Base-by-base conservation (phyloP, 2,797 vertebrate species). In the Centropyge bicolor region DNA sequence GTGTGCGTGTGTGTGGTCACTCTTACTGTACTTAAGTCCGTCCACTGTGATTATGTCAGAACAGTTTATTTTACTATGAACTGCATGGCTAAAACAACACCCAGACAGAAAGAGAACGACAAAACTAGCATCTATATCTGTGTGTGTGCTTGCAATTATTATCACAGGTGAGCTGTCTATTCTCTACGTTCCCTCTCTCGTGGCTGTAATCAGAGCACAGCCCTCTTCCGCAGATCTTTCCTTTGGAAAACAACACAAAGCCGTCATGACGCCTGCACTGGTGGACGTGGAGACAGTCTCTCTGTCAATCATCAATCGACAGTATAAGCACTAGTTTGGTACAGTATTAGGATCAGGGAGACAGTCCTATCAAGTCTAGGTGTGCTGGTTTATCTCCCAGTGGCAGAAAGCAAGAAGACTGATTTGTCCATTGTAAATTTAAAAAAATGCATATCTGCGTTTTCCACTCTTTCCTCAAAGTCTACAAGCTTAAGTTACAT, bases 161-260 rank as follows among this genome's bases (percentile, higher is more conserved):
- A 70, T 86, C 57, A 49, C 22, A 83, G 55, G 48, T 66, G 68
- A 71, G 13, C 40, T 43, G 55, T 69, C 51, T 69, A 67, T 35
- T 81, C 41, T 71, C 55, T 2, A 56, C 38, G 54, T 41, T 81
- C 40, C 67, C 59, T 59, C 54, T 73, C 27, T 80, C 60, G 86
- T 35, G 74, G 61, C 86, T 67, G 76, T 86, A 89, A 89, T 91
- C 84, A 22, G 78, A 57, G 80, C 43, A 61, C 67, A 69, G 78
- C 81, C 69, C 66, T 85, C 67, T 88, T 93, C 74, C 86, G 87
- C 82, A 76, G 56, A 72, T 69, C 69, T 78, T 81, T 80, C 66
- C 84, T 82, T 73, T 70, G 64, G 64, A 86, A 89, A 88, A 85
- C 82, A 83, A 81, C 51, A 86, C 55, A 70, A 70, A 55, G 64